Conservation (phyloP, 2,113 vertebrate species). For the Atrichornis clamosus region DNA sequence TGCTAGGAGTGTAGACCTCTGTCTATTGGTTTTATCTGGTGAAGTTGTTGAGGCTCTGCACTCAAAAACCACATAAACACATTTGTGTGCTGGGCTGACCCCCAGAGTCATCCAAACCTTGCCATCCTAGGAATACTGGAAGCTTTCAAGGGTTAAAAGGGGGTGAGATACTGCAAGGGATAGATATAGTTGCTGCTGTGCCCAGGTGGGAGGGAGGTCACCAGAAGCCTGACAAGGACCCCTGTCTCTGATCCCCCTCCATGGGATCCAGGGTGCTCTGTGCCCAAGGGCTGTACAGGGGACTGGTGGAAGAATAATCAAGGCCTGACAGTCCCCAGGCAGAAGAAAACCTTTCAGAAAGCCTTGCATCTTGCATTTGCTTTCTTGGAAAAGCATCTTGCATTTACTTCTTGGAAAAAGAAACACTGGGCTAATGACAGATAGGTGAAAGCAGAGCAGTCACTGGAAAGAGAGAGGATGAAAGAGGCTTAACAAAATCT, state of each 20-base stretch:
- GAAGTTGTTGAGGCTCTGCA: background rate
- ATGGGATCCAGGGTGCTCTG: fast-evolving
- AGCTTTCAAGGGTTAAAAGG: background rate
- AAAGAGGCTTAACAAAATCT: background rate
- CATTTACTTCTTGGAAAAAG: background rate
- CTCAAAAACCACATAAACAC: background rate
- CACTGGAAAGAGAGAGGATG: background rate
- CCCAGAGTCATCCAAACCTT: background rate
- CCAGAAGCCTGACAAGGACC: background rate
- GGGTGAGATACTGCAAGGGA: background rate
- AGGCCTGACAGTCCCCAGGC: background rate
- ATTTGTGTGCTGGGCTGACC: background rate
- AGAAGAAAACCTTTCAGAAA: background rate
- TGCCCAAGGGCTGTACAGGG: background rate
- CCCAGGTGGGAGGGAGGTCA: background rate
- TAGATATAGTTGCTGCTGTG: background rate
- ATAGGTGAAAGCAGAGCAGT: background rate
- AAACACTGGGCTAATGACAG: background rate
- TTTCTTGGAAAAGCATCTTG: background rate
- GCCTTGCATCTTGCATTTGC: background rate
- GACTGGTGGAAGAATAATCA: background rate
- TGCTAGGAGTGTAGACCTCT: background rate
- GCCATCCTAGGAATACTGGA: background rate
- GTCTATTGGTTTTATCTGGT: background rate
- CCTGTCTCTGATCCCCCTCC: background rate